A percentile compares a stretch with the other conserved stretches of the same genome.
Evolutionary conservation across 1,140 invertebrate species (phyloP).

Genomic region (Polypedilum vanderplanki): DNA sequence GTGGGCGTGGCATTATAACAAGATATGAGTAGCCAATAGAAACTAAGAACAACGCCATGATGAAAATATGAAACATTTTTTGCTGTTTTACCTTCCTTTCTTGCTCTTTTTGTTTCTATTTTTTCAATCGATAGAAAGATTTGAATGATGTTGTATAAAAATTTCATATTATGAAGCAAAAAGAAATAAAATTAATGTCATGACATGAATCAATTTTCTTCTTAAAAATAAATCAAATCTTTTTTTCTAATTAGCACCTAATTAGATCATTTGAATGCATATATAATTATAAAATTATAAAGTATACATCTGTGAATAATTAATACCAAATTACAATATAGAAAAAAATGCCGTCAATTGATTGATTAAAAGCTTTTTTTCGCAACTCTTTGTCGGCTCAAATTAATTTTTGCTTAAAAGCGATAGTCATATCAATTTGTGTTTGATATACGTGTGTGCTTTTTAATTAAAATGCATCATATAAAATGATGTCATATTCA

Average conservation of each 20-base stretch:
- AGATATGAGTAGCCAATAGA: neutral
- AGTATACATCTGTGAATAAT: no score
- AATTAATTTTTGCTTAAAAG: neutral
- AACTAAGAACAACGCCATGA: neutral
- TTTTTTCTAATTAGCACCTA: neutral
- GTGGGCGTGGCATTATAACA: neutral
- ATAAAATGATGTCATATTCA: no score
- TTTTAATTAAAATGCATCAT: no score
- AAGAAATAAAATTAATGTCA: neutral
- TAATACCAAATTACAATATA: no score
- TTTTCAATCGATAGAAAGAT: neutral
- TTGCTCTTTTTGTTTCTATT: neutral
- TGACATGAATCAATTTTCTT: slow-evolving; percentile 1
- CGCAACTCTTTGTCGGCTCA: neutral
- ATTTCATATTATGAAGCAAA: neutral
- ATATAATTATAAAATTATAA: no score
- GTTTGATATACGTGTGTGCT: no score
- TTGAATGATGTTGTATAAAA: neutral
- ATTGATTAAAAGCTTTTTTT: neutral
- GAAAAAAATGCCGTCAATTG: neutral
- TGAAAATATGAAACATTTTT: neutral
- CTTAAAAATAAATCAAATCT: neutral
- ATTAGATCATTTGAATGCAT: neutral
- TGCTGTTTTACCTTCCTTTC: neutral
- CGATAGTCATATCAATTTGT: no score